phyloP scores from a whole-genome alignment of 1,140 invertebrate species.

The Copidosoma floridanum region DNA sequence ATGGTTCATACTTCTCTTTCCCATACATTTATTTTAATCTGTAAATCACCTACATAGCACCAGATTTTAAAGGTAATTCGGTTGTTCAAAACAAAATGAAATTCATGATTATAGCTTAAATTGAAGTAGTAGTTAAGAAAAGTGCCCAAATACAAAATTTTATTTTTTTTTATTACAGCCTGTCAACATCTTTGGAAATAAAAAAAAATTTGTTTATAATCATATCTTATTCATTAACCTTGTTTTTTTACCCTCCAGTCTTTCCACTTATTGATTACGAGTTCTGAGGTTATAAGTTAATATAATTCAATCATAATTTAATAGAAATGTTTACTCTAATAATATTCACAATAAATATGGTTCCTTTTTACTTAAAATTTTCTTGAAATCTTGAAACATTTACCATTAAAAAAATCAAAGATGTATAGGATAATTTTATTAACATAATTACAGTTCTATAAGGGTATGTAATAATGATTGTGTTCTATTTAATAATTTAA shows the following conservation, averaged over 20 bases:
- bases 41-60: too few species aligned
- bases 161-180: slow-evolving; percentile 21
- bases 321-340: slow-evolving; percentile 1
- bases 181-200: slow-evolving; percentile 16
- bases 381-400: too few species aligned
- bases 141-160: not conserved
- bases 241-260: not conserved
- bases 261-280: not conserved
- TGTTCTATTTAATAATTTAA: slow-evolving; percentile 2
- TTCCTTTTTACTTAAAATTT: too few species aligned
- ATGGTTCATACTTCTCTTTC: too few species aligned
- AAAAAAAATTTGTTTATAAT: slow-evolving; percentile 2
- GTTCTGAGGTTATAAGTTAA: too few species aligned
- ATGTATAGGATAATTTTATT: not conserved
- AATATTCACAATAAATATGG: slow-evolving; percentile 1
- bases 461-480: not conserved
- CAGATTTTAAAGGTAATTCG: too few species aligned
- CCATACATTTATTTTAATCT: too few species aligned
- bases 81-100: too few species aligned
- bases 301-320: too few species aligned
- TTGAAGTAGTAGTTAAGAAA: not conserved
- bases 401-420: too few species aligned
- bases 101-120: not conserved
- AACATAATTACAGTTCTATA: not conserved
- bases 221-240: not conserved